Evolutionary conservation across 2,113 vertebrate genomes (phyloP), one percentile per base, ranked within the genome.

Genomic region (Cyprinodon brontotheroides): DNA sequence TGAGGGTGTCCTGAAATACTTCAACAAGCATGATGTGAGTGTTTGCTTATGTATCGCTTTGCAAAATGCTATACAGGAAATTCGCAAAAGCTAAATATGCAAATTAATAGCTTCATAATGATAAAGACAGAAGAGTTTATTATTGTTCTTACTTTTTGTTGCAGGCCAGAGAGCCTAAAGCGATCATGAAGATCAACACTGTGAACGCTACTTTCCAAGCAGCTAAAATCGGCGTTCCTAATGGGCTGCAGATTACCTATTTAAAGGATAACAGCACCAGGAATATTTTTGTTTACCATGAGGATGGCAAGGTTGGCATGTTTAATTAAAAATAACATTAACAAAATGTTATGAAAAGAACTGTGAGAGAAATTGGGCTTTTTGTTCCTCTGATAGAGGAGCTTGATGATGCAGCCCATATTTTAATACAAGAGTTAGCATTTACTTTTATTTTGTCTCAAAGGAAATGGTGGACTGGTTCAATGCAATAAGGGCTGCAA

Each of bases 231-330:
- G 96, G 97, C 74, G 96, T 96, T 74, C 93, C 96, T 0, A 95
- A 97, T 0, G 97, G 97, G 0, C 93, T 99, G 70, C 98, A 99
- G 94, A 95, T 99, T 87, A 99, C 97, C 3, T 97, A 98, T 90
- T 74, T 99, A 89, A 98, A 96, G 87, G 97, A 99, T 92, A 98
- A 99, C 80, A 99, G 97, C 92, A 99, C 97, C 5, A 95, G 97
- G 65, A 99, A 99, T 72, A 96, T 99, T 88, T 99, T 99, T 63
- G 92, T 99, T 20, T 98, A 98, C 88, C 97, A 99, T 0, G 96
- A 99, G 80, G 97, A 99, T 13, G 96, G 96, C 73, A 99, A 99
- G 97, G 98, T 98, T 4, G 13, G 45, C 14, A 66, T 43, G 14
- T 72, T 70, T 61, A 11, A 11, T 45, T 45, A 22, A 40, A 20